Conservation (phyloP, 1,140 invertebrate species). For the Lepidurus couesii region DNA sequence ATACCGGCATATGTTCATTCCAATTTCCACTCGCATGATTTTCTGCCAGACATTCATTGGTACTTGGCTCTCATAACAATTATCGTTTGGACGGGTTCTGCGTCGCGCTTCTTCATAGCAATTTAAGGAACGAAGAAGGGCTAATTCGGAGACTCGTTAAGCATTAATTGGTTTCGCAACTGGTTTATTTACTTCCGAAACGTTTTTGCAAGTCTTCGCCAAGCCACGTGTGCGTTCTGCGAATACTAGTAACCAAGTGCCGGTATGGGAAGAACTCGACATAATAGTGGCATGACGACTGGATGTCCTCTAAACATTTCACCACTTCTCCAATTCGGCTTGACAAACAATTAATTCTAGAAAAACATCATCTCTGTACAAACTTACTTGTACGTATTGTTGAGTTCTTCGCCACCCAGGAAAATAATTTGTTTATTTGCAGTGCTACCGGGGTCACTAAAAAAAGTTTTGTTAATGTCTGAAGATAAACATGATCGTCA, state of each 20-base stretch:
- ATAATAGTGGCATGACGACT: constrained; percentile 29
- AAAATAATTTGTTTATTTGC: constrained; percentile 2
- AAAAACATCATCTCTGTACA: not conserved
- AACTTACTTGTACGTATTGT: constrained; percentile 30
- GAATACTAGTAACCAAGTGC: constrained; percentile 33
- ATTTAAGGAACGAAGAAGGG: constrained; percentile 26
- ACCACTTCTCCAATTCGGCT: constrained; percentile 33
- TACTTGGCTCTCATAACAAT: not conserved
- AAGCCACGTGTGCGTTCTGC: constrained; percentile 30
- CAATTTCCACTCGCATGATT: constrained; percentile 33
- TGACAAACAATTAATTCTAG: not conserved
- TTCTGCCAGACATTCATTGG: constrained; percentile 32
- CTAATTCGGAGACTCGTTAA: constrained; percentile 17
- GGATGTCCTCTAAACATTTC: constrained; percentile 30
- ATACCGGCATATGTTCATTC: constrained; percentile 33
- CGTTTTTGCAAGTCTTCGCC: constrained; percentile 33
- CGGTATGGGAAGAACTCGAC: constrained; percentile 33
- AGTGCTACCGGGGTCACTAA: not conserved
- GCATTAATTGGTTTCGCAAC: not conserved
- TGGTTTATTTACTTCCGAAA: constrained; percentile 29
- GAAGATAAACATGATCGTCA: not conserved
- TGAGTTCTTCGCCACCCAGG: constrained; percentile 28
- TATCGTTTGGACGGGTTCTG: not conserved
- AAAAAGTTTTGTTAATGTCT: not conserved
- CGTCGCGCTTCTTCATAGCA: constrained; percentile 32